Evolutionary conservation across 2,797 vertebrate genomes (phyloP), one percentile per base, ranked within the genome.

Genomic region (Acrossocheilus wenchowensis): DNA sequence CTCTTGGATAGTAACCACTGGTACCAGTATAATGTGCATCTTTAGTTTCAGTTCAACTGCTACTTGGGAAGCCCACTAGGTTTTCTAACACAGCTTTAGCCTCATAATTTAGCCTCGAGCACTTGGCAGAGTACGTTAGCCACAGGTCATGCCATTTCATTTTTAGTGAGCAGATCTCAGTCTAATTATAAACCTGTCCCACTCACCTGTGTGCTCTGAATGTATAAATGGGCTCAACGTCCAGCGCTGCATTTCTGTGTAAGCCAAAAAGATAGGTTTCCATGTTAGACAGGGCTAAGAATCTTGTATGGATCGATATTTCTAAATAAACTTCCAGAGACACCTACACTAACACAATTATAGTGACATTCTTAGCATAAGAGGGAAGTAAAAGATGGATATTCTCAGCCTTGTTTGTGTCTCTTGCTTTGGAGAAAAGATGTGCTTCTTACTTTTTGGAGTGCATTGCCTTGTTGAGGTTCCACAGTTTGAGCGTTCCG

Each of bases 401-500:
- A 1, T 26, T 43, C 19, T 68, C 64, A 7, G 26, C 62, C 5
- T 21, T 26, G 30, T 36, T 30, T 50, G 23, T 6, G 34, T 0
- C 5, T 30, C 34, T 26, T 71, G 26, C 34, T 23, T 45, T 9
- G 6, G 30, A 68, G 15, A 30, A 30, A 64, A 64, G 15, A 62
- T 30, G 11, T 6, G 71, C 62, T 9, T 64, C 95, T 94, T 92
- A 97, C 97, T 97, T 98, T 91, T 97, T 98, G 68, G 97, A 96
- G 11, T 96, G 94, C 85, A 96, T 96, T 0, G 97, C 95, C 87
- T 97, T 98, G 93, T 97, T 97, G 74, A 98, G 96, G 94, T 97
- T 98, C 97, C 97, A 98, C 36, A 98, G 96, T 80, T 98, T 98
- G 82, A 98, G 93, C 0, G 97, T 98, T 39, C 97, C 97, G 0